Percentiles rank a stretch among this genome's conserved stretches.
These are phyloP conservation scores for Drosophila nr. perissopoda DNA, from an alignment of 2,888 invertebrate species.

Conservation along the genomic window DNA sequence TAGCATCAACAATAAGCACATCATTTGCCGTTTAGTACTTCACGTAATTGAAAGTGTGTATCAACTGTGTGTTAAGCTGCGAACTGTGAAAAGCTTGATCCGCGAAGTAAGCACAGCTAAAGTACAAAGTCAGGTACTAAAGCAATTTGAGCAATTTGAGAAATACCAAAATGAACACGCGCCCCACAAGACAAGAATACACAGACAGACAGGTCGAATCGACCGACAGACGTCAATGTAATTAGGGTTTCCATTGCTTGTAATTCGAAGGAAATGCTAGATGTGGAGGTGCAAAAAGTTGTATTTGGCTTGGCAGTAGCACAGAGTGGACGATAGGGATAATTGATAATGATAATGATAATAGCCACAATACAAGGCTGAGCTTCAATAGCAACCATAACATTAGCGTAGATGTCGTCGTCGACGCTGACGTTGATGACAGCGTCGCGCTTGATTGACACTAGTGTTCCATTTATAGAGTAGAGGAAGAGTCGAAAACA, in stretches of 20 bases:
- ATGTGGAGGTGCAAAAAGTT: neutral
- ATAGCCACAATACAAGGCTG: neutral
- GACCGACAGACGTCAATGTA: conserved; percentile 25
- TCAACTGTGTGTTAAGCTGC: neutral
- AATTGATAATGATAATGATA: conserved; percentile 47
- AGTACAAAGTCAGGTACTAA: neutral
- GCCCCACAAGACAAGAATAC: conserved; percentile 16
- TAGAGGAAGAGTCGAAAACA: conserved; percentile 43
- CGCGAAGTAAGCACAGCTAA: neutral
- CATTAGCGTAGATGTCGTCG: conserved; percentile 2
- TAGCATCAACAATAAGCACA: neutral
- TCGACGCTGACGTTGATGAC: conserved; percentile 22
- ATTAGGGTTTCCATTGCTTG: conserved; percentile 28
- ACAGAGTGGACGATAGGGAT: conserved; percentile 24
- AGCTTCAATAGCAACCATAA: neutral
- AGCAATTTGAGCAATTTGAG: conserved; percentile 1
- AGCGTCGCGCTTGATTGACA: conserved; percentile 59
- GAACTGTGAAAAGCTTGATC: neutral
- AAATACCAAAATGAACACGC: conserved; percentile 10
- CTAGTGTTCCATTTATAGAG: conserved; percentile 26
- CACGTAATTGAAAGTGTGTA: conserved; percentile 8
- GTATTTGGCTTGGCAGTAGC: neutral
- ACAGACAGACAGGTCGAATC: neutral
- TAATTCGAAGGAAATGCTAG: conserved; percentile 18
- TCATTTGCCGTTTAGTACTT: conserved; percentile 1